Evolutionary conservation across 2,113 vertebrate species (phyloP), one percentile per base, ranked within the genome.

Genomic region (Dicaeum eximium): DNA sequence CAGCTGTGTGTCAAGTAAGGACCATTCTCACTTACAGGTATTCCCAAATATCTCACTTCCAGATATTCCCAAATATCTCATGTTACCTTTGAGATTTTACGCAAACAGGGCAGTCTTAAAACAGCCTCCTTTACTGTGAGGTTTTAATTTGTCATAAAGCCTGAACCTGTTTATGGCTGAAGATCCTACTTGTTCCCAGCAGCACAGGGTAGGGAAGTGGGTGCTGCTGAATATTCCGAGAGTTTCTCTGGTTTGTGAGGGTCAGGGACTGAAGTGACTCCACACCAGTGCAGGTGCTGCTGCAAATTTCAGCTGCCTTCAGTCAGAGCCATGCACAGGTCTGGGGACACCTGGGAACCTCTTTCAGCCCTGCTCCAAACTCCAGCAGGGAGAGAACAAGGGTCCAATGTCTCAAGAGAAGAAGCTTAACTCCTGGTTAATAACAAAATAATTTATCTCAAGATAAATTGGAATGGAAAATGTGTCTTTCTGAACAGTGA

Each of bases 221-320:
- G 1, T 14, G n/a, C 4, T 77, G 54, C 13, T 38, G 73, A 71
- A 35, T 40, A 54, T 31, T 73, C 50, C 0, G 4, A 48, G 44
- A 3, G 25, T 12, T 61, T 38, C 13, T n/a, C 19, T 47, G 8
- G 6, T 71, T 44, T 40, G 1, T 20, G 30, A 37, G 54, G 92
- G 37, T 73, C 47, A 58, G 61, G 33, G 47, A 18, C 47, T 48
- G 7, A 44, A 40, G 35, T 53, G 33, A 42, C 38, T 44, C 54
- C 7, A 8, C 3, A 0, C 1, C 5, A 47, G 24, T 10, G 20
- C 24, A 83, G 61, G 51, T 15, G 3, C 7, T 40, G 54, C 47
- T 80, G 58, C 44, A 30, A 7, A n/a, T 28, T 47, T n/a, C 79
- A 69, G 69, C 74, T 90, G 51, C 56, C 30, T 21, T 31, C 23